Evolutionary conservation across 2,797 vertebrate species (phyloP).

Genomic region (Huso huso): DNA sequence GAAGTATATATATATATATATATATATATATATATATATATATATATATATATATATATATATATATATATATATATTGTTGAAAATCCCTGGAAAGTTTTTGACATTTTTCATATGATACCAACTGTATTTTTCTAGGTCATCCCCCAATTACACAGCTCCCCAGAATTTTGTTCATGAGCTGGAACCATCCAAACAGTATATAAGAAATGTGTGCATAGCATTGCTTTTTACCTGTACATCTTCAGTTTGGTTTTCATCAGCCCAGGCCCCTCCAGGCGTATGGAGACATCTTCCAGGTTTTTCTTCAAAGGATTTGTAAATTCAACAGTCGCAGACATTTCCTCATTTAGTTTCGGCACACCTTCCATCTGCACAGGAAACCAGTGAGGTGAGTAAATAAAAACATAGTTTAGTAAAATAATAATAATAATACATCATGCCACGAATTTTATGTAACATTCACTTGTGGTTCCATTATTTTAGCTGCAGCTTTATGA

Average conservation of each 20-base stretch:
- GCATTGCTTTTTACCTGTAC: slow-evolving; percentile 62
- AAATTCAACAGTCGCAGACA: slow-evolving; percentile 72
- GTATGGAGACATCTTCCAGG: slow-evolving; percentile 63
- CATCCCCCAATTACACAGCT: no score
- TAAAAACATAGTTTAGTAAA: background rate
- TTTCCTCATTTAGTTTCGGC: slow-evolving; percentile 57
- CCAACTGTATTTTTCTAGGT: no score
- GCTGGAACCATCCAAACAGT: no score
- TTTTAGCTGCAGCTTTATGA: background rate
- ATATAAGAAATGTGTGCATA: no score
- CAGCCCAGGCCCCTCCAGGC: slow-evolving; percentile 78
- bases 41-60: no score
- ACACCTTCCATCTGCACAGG: slow-evolving; percentile 58
- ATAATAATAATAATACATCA: background rate
- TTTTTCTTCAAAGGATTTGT: slow-evolving; percentile 74
- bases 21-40: no score
- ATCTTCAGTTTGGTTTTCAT: slow-evolving; percentile 54
- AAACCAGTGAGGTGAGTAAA: background rate
- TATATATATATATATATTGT: no score
- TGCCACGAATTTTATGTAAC: background rate
- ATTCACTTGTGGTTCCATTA: background rate
- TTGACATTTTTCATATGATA: no score
- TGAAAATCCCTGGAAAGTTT: no score
- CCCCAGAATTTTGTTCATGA: no score
- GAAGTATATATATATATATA: no score